A percentile compares a stretch with the other conserved stretches of the same genome.
Conservation (phyloP, 2,797 vertebrate genomes). For the Anabacerthia variegaticeps region DNA sequence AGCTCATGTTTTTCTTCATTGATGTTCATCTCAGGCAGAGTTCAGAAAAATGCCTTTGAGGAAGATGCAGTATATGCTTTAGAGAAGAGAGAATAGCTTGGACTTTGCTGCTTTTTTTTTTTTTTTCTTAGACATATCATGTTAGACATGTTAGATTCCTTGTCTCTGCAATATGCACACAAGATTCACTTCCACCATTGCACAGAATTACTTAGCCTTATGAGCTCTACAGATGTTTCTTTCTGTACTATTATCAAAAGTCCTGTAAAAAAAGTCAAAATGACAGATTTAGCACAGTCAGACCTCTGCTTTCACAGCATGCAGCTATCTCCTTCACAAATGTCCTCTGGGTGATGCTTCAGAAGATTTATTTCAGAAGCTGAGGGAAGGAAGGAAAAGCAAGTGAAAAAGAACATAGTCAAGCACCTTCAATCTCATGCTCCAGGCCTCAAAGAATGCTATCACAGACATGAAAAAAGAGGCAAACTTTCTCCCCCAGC, state of each 20-base stretch:
- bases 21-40: neutral
- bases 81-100: neutral
- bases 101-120: accelerated
- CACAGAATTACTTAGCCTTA: neutral
- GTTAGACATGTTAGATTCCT: neutral
- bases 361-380: neutral
- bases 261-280: neutral
- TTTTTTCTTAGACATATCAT: neutral
- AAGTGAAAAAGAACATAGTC: neutral
- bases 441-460: neutral
- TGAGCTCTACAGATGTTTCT: neutral
- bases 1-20: neutral
- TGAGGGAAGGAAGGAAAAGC: neutral
- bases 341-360: neutral
- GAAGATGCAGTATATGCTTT: neutral
- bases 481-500: neutral
- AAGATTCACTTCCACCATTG: neutral
- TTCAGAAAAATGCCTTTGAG: neutral
- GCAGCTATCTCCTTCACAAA: neutral
- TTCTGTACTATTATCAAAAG: neutral
- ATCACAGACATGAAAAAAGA: neutral
- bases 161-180: neutral
- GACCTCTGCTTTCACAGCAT: neutral
- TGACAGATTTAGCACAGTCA: neutral
- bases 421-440: neutral